A percentile compares a stretch with the other conserved stretches of the same genome.
phyloP scores from a whole-genome alignment of 2,888 invertebrate species.

The Drosophila mimetica region DNA sequence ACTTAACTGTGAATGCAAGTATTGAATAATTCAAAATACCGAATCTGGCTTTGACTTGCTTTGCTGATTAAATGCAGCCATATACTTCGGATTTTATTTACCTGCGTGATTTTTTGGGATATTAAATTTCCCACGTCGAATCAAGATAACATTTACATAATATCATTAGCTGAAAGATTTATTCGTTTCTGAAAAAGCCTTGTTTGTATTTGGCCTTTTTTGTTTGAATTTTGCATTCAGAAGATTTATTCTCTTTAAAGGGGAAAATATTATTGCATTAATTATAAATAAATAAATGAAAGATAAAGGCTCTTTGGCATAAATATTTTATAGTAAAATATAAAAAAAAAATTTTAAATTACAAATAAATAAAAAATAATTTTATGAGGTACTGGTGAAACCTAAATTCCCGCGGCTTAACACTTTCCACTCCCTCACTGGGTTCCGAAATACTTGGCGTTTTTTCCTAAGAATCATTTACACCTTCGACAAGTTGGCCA shows the following conservation, averaged over 20 bases:
- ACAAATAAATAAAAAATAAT: too few relatives aligned
- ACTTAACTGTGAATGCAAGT: slow-evolving; percentile 7
- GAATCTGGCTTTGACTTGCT: not conserved
- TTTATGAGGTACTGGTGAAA: not conserved
- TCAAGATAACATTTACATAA: slow-evolving; percentile 1
- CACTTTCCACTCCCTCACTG: slow-evolving; percentile 7
- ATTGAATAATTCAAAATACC: not conserved
- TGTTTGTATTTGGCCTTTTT: not conserved
- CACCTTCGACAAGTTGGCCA: slow-evolving; percentile 44
- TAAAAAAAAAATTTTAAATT: too few relatives aligned
- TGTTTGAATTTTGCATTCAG: not conserved
- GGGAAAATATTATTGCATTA: too few relatives aligned
- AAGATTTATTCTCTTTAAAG: not conserved
- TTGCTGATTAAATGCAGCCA: not conserved
- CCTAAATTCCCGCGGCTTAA: not conserved
- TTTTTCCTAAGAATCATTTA: slow-evolving; percentile 48
- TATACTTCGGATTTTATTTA: not conserved
- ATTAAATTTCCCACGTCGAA: not conserved
- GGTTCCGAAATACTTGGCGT: not conserved
- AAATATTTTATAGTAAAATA: too few relatives aligned
- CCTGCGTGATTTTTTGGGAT: not conserved
- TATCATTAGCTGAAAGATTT: not conserved
- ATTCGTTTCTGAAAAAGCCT: not conserved
- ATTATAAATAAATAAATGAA: too few relatives aligned
- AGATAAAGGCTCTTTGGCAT: too few relatives aligned